Base-by-base conservation (phyloP, 2,797 vertebrate genomes). In the Phoxinus dragarum region DNA sequence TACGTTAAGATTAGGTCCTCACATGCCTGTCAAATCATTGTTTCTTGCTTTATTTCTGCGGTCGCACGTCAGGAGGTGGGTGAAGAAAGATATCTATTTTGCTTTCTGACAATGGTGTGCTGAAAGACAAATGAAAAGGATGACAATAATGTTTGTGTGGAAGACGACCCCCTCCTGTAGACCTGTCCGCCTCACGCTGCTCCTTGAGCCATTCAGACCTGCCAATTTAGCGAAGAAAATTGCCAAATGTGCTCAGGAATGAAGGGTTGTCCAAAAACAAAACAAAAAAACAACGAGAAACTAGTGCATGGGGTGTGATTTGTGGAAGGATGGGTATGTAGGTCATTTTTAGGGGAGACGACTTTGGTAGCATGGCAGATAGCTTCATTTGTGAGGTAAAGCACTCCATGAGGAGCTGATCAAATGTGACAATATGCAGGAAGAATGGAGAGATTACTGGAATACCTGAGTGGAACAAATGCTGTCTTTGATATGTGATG, bases 51-150 rank as follows among this genome's bases (percentile, higher is more conserved):
- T 91, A 93, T 91, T 91, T 59, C 86, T 66, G 66, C 86, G 86
- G 89, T 91, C 87, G 90, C 90, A 84, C 93, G 90, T 92, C 80
- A 89, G 92, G 88, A 84, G 89, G 79, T 82, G 72, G 85, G 86
- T 31, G 78, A 87, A 85, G 91, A 93, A 90, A 91, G 93, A 94
- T 95, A 93, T 95, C 93, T 94, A 93, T 93, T 95, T 95, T 95
- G 93, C 92, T 93, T 93, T 91, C 89, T 95, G 94, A 95, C 94
- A 94, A 93, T 91, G 91, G 90, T 91, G 91, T 92, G 93, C 87
- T 91, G 92, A 90, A 93, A 92, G 90, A 91, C 93, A 94, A 95
- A 95, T 95, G 92, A 94, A 94, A 93, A 94, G 92, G 93, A 93
- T 93, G 94, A 92, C 88, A 91, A 95, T 94, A 93, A 94, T 90